Conservation (phyloP, 30 jellyfish, hydroid and myxozoan genomes). For the Phacellophora camtschatica region DNA sequence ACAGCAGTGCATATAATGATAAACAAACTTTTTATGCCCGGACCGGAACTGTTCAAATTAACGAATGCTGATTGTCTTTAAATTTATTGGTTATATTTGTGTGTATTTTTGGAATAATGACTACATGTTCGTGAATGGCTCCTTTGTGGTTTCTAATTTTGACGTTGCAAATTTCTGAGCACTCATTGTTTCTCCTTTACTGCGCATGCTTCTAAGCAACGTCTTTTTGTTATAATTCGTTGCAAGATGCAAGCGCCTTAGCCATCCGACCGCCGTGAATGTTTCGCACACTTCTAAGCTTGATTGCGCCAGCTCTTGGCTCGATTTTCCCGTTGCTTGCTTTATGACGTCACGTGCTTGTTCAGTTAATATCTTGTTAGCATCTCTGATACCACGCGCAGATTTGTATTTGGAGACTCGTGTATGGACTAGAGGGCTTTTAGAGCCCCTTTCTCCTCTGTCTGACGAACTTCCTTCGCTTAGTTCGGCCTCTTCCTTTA, state of each 20-base stretch:
- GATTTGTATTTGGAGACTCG: neutral
- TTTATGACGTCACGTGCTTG: conserved; percentile 48
- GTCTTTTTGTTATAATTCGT: conserved; percentile 53
- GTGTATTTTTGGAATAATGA: too few relatives aligned
- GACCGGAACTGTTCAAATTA: too few relatives aligned
- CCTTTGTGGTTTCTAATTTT: too few relatives aligned
- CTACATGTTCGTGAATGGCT: too few relatives aligned
- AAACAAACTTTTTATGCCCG: too few relatives aligned
- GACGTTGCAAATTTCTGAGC: too few relatives aligned
- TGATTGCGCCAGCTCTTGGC: conserved; percentile 46
- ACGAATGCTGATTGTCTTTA: too few relatives aligned
- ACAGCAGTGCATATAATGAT: too few relatives aligned
- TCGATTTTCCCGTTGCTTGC: conserved; percentile 59
- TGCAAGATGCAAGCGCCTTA: conserved; percentile 62
- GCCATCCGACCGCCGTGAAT: conserved; percentile 68
- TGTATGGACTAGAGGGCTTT: neutral
- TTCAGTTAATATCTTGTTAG: conserved; percentile 3
- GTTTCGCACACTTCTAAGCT: conserved; percentile 63
- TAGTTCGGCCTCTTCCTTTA: conserved; percentile 8
- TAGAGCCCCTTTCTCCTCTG: neutral
- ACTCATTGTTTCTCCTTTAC: conserved; percentile 34
- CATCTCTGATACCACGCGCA: neutral
- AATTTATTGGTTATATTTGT: too few relatives aligned
- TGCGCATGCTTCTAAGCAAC: conserved; percentile 49
- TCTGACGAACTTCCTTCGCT: neutral